Evolutionary conservation across 2,888 invertebrate species (phyloP).

Genomic region (Scaptodrosophila latifasciaeformis): DNA sequence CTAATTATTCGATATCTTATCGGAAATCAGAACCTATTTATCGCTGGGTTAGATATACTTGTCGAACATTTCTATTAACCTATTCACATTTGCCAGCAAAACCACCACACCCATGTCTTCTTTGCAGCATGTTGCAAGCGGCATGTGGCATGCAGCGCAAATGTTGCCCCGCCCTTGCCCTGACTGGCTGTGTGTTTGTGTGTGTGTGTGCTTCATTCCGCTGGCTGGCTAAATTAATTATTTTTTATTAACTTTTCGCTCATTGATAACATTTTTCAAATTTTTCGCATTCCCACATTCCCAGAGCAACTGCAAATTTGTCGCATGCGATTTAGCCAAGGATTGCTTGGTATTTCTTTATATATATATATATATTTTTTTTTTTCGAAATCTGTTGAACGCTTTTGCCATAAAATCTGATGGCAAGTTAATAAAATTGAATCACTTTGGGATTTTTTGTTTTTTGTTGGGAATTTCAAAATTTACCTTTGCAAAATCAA

Average conservation of each 20-base stretch:
- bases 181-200: neutral
- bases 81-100: neutral
- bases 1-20: too few relatives aligned
- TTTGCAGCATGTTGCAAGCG: neutral
- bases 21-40: too few relatives aligned
- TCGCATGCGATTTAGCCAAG: slow-evolving; percentile 59
- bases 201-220: slow-evolving; percentile 22
- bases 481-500: slow-evolving; percentile 8
- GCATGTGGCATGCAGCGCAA: neutral
- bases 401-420: slow-evolving; percentile 39
- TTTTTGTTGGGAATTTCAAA: slow-evolving; percentile 13
- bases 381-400: slow-evolving; percentile 19
- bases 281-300: slow-evolving; percentile 44
- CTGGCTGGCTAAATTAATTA: slow-evolving; percentile 61
- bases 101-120: neutral
- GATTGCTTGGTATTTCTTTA: slow-evolving; percentile 53
- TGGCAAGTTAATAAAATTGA: slow-evolving; percentile 55
- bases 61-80: neutral
- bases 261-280: slow-evolving; percentile 67
- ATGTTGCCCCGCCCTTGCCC: neutral
- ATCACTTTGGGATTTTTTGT: slow-evolving; percentile 32
- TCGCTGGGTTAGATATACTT: too few relatives aligned
- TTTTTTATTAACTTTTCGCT: slow-evolving; percentile 68
- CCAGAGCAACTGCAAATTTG: slow-evolving; percentile 48
- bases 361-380: too few relatives aligned